These are phyloP conservation scores for Amblyraja radiata DNA, from an alignment of 2,797 vertebrate species.

Conservation along the genomic window DNA sequence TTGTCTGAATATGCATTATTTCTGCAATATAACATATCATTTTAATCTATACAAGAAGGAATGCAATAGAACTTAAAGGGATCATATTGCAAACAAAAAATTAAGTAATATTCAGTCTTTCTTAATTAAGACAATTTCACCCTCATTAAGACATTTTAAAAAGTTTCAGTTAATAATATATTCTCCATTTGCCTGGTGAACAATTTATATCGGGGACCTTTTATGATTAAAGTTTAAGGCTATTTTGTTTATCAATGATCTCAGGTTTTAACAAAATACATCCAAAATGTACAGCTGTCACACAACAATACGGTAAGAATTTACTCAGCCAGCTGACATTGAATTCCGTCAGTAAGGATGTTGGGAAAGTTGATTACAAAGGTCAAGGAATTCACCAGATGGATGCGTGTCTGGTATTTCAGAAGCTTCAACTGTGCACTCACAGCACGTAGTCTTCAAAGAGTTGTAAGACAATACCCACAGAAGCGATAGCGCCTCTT, in stretches of 20 bases:
- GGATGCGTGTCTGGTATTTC: neutral
- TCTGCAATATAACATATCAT: too few species aligned
- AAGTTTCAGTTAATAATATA: neutral
- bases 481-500: too few species aligned
- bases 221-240: too few species aligned
- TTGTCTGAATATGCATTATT: too few species aligned
- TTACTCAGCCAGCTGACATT: neutral
- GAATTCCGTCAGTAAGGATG: neutral
- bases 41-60: neutral
- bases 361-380: neutral
- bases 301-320: neutral
- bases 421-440: neutral
- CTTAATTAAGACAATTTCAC: neutral
- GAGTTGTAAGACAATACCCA: neutral
- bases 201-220: neutral
- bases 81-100: neutral
- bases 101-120: neutral
- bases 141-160: neutral
- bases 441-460: conserved; percentile 2
- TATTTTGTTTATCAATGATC: neutral
- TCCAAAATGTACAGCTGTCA: neutral
- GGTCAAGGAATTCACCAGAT: conserved; percentile 18
- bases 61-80: neutral
- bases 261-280: neutral
- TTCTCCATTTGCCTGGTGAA: neutral